Percentiles rank a stretch among this genome's conserved stretches.
These are phyloP conservation scores for Tribolium madens DNA, from an alignment of 1,140 invertebrate genomes.

Conservation along the genomic window DNA sequence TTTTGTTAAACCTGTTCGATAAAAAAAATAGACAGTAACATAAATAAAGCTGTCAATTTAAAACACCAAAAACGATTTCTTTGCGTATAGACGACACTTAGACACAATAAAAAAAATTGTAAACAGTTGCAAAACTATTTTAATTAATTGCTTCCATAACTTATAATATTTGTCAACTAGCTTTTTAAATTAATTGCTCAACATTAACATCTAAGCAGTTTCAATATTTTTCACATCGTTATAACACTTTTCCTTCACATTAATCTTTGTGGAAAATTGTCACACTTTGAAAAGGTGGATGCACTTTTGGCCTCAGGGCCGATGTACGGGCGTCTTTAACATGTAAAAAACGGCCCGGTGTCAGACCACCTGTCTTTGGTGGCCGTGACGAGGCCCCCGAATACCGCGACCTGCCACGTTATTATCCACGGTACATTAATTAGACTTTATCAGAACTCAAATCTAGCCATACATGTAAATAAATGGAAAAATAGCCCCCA, in stretches of 20 bases:
- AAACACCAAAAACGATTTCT: background rate
- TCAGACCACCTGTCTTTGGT: conserved; percentile 35
- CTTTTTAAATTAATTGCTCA: background rate
- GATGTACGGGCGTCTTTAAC: background rate
- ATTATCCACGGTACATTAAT: conserved; percentile 47
- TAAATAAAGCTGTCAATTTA: background rate
- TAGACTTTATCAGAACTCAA: conserved; percentile 37
- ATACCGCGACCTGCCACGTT: conserved; percentile 33
- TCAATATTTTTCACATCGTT: background rate
- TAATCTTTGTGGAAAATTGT: background rate
- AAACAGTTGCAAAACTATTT: background rate
- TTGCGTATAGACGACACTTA: background rate
- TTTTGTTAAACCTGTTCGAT: background rate
- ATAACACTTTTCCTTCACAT: background rate
- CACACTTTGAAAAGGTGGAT: background rate
- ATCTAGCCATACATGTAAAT: conserved; percentile 38
- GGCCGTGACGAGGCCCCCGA: conserved; percentile 31
- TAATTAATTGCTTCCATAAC: background rate
- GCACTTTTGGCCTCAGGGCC: background rate
- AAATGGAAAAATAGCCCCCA: background rate
- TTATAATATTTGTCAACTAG: background rate
- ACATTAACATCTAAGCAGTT: background rate
- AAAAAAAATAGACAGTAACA: background rate
- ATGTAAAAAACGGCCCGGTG: conserved; percentile 35
- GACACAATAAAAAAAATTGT: background rate